phyloP scores from a whole-genome alignment of 2,888 invertebrate genomes.

The Sinodicranocentrus sp. region DNA sequence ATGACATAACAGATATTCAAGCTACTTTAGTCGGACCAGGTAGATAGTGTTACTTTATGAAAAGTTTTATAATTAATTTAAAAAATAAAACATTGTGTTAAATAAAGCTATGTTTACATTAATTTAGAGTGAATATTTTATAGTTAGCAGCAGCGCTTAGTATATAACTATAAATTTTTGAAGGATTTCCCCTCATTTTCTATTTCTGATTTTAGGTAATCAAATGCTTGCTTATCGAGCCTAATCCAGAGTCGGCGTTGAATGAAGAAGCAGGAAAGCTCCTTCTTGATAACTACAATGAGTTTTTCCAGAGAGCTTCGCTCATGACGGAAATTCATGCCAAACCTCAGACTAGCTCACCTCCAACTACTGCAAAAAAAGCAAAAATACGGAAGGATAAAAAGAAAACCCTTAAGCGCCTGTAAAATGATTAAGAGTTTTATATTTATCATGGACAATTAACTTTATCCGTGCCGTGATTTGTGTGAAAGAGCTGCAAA shows the following conservation, averaged over 20 bases:
- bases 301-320: constrained; percentile 92
- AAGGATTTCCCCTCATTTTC: constrained; percentile 90
- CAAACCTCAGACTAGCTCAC: constrained; percentile 73
- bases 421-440: constrained; percentile 82
- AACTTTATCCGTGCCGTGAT: not conserved
- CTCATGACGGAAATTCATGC: constrained; percentile 96
- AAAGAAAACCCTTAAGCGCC: constrained; percentile 90
- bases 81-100: constrained; percentile 3
- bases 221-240: constrained; percentile 96
- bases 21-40: constrained; percentile 94
- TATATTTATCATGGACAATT: constrained; percentile 11
- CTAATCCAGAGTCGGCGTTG: constrained; percentile 97
- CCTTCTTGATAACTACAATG: constrained; percentile 94
- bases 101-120: constrained; percentile 35
- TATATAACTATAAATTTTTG: too few relatives aligned
- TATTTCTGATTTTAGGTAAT: constrained; percentile 84
- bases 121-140: too few relatives aligned
- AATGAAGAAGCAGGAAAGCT: constrained; percentile 98
- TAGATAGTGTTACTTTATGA: constrained; percentile 77
- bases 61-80: not conserved
- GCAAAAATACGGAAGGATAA: constrained; percentile 87
- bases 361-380: constrained; percentile 77
- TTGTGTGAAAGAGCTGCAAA: constrained; percentile 24
- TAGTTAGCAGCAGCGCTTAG: too few relatives aligned
- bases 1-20: constrained; percentile 96